Conservation (phyloP, 2,113 vertebrate species). For the Fregata magnificens region DNA sequence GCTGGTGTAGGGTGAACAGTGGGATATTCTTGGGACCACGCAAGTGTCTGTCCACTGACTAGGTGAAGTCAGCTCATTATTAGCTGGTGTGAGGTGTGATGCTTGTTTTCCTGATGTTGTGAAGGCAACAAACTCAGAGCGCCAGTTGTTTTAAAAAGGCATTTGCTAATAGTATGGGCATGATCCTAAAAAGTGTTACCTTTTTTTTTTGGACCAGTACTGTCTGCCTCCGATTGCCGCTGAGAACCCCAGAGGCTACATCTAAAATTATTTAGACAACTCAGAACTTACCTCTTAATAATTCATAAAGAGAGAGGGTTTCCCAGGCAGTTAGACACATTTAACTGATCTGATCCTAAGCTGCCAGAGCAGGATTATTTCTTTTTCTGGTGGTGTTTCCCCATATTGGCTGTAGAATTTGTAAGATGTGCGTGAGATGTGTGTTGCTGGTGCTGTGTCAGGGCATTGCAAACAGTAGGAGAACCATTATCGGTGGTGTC, state of each 20-base stretch:
- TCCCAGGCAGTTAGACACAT: background rate
- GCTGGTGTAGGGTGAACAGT: constrained; percentile 51
- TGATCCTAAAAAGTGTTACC: background rate
- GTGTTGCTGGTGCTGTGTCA: background rate
- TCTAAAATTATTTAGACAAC: background rate
- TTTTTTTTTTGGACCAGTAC: background rate
- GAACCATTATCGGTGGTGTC: background rate
- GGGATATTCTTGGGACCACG: constrained; percentile 44
- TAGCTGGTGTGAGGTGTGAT: constrained; percentile 20
- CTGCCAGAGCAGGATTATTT: background rate
- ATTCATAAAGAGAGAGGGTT: background rate
- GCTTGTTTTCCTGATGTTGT: constrained; percentile 39
- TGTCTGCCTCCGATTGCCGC: background rate
- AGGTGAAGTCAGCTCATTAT: constrained; percentile 56
- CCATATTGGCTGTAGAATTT: background rate
- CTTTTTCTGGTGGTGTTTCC: background rate
- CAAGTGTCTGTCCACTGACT: constrained; percentile 44
- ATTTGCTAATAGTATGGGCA: constrained; percentile 5
- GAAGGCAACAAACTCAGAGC: constrained; percentile 32
- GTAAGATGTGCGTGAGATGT: background rate
- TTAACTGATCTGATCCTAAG: background rate
- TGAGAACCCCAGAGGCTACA: background rate
- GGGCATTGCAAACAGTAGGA: background rate
- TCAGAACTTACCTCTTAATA: background rate
- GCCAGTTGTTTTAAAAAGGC: constrained; percentile 13